Evolutionary conservation across 2,113 vertebrate genomes (phyloP).

Genomic region (Arothron firmamentum): DNA sequence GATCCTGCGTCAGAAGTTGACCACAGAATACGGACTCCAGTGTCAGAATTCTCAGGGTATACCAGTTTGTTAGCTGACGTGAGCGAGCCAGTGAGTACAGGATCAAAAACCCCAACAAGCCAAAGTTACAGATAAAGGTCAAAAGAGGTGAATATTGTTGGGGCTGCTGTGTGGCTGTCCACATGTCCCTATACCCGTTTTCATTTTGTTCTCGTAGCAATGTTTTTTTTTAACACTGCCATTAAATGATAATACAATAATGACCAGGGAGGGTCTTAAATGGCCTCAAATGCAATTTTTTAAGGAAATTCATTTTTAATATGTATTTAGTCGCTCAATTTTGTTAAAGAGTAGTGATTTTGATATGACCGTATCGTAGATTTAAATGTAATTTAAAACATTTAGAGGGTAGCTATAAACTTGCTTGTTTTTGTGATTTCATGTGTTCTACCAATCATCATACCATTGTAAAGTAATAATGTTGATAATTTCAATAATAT

Average conservation of each 20-base stretch:
- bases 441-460: conserved; percentile 91
- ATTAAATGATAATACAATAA: conserved; percentile 96
- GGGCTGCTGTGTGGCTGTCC: conserved; percentile 65
- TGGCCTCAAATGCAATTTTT: conserved; percentile 96
- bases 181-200: conserved; percentile 46
- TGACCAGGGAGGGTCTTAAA: conserved; percentile 96
- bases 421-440: conserved; percentile 65
- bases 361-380: conserved; percentile 84
- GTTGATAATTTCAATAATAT: conserved; percentile 77
- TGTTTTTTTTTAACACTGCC: conserved; percentile 86
- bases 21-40: conserved; percentile 95
- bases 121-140: conserved; percentile 99
- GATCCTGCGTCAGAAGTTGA: conserved; percentile 88
- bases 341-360: conserved; percentile 83
- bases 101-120: conserved; percentile 98
- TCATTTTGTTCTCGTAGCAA: conserved; percentile 83
- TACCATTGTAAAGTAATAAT: conserved; percentile 90
- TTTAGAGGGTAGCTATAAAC: conserved; percentile 77
- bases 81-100: conserved; percentile 95
- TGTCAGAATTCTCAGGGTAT: conserved; percentile 99
- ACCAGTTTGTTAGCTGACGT: conserved; percentile 99
- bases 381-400: conserved; percentile 88
- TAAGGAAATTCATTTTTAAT: conserved; percentile 69
- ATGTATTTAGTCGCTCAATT: conserved; percentile 86
- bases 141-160: conserved; percentile 70